A percentile compares a stretch with the other conserved stretches of the same genome.
Evolutionary conservation across 2,113 vertebrate genomes (phyloP).

Genomic region (Austrofundulus limnaeus): DNA sequence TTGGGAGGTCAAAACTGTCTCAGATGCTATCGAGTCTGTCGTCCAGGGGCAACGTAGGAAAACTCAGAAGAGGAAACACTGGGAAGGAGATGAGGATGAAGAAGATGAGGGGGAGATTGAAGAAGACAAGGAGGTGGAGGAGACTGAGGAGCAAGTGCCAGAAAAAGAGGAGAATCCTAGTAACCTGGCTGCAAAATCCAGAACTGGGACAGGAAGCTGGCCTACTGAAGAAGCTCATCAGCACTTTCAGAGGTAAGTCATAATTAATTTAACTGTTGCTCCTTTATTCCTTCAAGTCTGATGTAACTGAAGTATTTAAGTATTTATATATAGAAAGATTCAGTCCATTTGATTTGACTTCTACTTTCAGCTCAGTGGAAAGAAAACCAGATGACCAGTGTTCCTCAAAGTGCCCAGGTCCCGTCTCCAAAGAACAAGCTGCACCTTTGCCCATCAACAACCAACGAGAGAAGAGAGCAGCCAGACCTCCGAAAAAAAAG

Average conservation of each 20-base stretch:
- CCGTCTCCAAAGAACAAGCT: conserved; percentile 66
- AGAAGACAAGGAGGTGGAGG: conserved; percentile 57
- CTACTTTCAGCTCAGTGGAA: conserved; percentile 74
- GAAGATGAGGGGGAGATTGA: conserved; percentile 65
- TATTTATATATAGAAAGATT: conserved; percentile 10
- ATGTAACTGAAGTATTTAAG: neutral
- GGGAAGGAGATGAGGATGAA: conserved; percentile 62
- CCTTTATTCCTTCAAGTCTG: neutral
- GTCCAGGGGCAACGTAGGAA: conserved; percentile 83
- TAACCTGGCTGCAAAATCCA: conserved; percentile 71
- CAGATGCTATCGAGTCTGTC: conserved; percentile 92
- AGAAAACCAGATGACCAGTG: conserved; percentile 75
- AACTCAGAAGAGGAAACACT: conserved; percentile 72
- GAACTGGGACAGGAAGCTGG: conserved; percentile 71
- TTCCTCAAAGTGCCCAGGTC: conserved; percentile 60
- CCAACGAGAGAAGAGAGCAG: conserved; percentile 79
- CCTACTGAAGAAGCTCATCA: conserved; percentile 73
- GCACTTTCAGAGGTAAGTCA: conserved; percentile 71
- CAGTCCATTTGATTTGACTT: conserved; percentile 23
- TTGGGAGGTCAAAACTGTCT: conserved; percentile 85
- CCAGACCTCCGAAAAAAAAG: conserved; percentile 82
- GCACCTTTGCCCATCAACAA: conserved; percentile 61
- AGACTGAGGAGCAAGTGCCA: conserved; percentile 49
- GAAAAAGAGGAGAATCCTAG: conserved; percentile 78
- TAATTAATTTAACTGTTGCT: conserved; percentile 1